These are phyloP conservation scores for Bovichtus variegatus DNA, from an alignment of 2,797 vertebrate genomes.

Conservation along the genomic window DNA sequence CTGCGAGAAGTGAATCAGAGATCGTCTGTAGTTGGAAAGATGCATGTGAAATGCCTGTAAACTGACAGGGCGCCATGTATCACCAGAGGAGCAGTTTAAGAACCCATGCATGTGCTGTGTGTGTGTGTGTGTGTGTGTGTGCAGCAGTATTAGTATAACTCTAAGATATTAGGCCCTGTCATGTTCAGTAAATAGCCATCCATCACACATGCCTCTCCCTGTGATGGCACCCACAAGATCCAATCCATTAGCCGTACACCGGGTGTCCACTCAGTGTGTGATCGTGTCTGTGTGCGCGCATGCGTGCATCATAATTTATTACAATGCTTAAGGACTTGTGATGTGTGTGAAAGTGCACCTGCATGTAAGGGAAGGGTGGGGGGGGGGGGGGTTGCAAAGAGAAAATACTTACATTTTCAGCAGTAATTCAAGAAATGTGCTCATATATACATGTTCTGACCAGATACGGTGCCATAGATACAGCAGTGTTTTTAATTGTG, in stretches of 20 bases:
- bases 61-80: slow-evolving; percentile 46
- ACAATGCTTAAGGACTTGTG: slow-evolving; percentile 49
- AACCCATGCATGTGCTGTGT: slow-evolving; percentile 2
- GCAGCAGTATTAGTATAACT: slow-evolving; percentile 66
- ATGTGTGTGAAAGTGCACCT: slow-evolving; percentile 27
- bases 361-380: slow-evolving; percentile 8
- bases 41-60: slow-evolving; percentile 39
- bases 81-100: slow-evolving; percentile 39
- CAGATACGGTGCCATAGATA: slow-evolving; percentile 7
- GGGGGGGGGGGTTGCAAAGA: background rate
- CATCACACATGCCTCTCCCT: slow-evolving; percentile 71
- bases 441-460: slow-evolving; percentile 7
- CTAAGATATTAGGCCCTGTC: slow-evolving; percentile 78
- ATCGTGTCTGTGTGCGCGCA: slow-evolving; percentile 6
- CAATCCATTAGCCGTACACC: slow-evolving; percentile 78
- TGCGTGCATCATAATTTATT: slow-evolving; percentile 58
- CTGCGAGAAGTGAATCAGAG: slow-evolving; percentile 23
- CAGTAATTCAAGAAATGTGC: slow-evolving; percentile 23
- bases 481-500: slow-evolving; percentile 13
- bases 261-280: slow-evolving; percentile 56
- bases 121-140: slow-evolving; percentile 6
- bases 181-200: slow-evolving; percentile 84
- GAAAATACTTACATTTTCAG: slow-evolving; percentile 10
- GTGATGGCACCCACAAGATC: slow-evolving; percentile 70
- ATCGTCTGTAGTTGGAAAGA: slow-evolving; percentile 39